Evolutionary conservation across 2,113 vertebrate genomes (phyloP).

Genomic region (Oceanites oceanicus): DNA sequence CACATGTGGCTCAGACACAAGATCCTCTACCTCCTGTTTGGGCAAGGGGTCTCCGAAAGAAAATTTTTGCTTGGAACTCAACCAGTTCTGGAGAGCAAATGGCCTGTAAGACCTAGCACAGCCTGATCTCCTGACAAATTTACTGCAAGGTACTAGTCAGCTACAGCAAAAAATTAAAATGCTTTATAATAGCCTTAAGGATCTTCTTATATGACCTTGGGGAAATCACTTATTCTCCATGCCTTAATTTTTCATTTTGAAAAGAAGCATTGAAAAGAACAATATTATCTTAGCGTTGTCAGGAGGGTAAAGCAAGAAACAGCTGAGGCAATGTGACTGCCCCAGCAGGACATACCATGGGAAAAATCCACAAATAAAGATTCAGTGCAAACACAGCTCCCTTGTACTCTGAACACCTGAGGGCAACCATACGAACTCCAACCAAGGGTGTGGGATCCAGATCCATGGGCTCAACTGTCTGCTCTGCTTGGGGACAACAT

Average conservation of each 20-base stretch:
- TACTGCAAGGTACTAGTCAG: background rate
- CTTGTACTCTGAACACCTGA: background rate
- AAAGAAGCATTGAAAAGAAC: constrained; percentile 4
- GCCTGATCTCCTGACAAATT: background rate
- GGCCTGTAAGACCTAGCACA: background rate
- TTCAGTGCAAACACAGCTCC: background rate
- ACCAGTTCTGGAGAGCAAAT: constrained; percentile 27
- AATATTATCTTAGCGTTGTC: constrained; percentile 1
- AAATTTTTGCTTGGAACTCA: constrained; percentile 11
- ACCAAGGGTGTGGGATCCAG: background rate
- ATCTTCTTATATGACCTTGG: background rate
- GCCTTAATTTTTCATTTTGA: background rate
- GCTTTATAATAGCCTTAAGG: background rate
- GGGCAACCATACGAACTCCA: background rate
- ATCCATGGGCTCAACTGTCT: background rate
- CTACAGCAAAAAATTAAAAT: background rate
- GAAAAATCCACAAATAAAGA: background rate
- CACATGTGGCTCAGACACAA: background rate
- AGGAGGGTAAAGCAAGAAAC: constrained; percentile 10
- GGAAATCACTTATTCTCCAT: background rate
- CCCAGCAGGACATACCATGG: background rate
- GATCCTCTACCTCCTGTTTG: background rate
- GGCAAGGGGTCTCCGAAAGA: background rate
- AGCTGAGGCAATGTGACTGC: background rate
- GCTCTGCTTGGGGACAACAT: background rate